Conservation (phyloP, 2,888 invertebrate genomes). For the Hipparchia sbordonii region DNA sequence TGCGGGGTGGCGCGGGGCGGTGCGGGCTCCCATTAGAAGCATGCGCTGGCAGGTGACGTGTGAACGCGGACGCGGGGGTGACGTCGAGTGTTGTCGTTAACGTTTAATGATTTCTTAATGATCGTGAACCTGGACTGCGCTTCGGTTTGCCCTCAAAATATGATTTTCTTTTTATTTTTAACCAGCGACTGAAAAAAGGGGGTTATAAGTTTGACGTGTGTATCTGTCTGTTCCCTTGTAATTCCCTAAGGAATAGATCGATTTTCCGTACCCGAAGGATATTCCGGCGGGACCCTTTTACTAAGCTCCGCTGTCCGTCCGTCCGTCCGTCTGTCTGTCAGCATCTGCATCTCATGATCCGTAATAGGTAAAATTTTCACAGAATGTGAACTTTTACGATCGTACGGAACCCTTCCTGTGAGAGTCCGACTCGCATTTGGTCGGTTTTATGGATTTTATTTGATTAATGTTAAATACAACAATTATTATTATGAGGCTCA, state of each 20-base stretch:
- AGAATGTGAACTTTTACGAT: too few relatives aligned
- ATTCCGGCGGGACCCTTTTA: too few relatives aligned
- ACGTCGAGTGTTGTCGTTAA: conserved; percentile 54
- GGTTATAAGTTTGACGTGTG: too few relatives aligned
- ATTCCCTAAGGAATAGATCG: too few relatives aligned
- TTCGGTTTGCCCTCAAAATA: conserved; percentile 26
- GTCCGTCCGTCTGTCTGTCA: too few relatives aligned
- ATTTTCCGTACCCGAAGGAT: too few relatives aligned
- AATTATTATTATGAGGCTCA: background rate
- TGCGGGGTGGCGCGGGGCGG: background rate
- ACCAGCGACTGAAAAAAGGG: background rate
- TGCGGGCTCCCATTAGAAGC: conserved; percentile 33
- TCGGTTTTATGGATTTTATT: background rate
- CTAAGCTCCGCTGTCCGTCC: too few relatives aligned
- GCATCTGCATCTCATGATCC: too few relatives aligned
- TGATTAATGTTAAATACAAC: background rate
- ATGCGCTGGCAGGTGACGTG: conserved; percentile 36
- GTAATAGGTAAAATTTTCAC: too few relatives aligned
- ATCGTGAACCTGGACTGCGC: conserved; percentile 49
- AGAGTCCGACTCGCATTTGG: too few relatives aligned
- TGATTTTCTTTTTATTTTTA: conserved; percentile 2
- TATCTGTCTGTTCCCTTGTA: too few relatives aligned
- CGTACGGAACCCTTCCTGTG: too few relatives aligned
- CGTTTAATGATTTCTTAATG: conserved; percentile 70
- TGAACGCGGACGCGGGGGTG: conserved; percentile 42